phyloP scores from a whole-genome alignment of 1,140 invertebrate species.

The Apis cerana region DNA sequence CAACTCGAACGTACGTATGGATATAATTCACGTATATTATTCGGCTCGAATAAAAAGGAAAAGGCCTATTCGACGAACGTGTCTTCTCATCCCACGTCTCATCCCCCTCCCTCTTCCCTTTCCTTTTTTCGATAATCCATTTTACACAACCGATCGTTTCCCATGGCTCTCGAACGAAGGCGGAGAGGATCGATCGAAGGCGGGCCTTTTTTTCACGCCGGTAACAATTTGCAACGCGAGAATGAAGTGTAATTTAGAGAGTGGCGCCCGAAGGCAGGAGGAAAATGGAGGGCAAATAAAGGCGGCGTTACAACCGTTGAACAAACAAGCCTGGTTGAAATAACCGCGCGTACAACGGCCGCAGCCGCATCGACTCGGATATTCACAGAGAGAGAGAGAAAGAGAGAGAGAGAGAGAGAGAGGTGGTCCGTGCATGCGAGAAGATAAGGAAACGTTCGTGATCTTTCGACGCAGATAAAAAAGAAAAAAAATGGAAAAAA shows the following conservation, averaged over 20 bases:
- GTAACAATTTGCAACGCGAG: slow-evolving; percentile 30
- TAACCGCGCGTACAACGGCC: slow-evolving; percentile 8
- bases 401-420: not conserved
- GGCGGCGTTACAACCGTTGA: slow-evolving; percentile 25
- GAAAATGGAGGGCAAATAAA: slow-evolving; percentile 34
- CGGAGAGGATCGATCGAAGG: slow-evolving; percentile 5
- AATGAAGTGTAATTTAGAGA: slow-evolving; percentile 29
- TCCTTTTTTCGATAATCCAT: not conserved
- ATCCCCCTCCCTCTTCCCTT: not conserved
- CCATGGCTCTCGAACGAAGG: too few species aligned
- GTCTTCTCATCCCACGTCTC: not conserved
- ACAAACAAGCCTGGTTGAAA: slow-evolving; percentile 36
- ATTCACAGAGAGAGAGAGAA: not conserved
- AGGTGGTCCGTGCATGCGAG: slow-evolving; percentile 15
- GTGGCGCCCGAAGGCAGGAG: not conserved
- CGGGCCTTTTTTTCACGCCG: not conserved
- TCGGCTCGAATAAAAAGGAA: not conserved
- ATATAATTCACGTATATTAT: not conserved
- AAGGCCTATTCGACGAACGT: too few species aligned
- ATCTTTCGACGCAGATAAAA: slow-evolving; percentile 46
- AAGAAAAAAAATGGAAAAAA: too few species aligned
- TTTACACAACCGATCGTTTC: slow-evolving; percentile 10
- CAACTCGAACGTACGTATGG: not conserved
- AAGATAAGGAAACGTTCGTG: slow-evolving; percentile 44
- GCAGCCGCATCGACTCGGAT: slow-evolving; percentile 5